Conservation (phyloP, 2,113 vertebrate species). For the Panthera tigris region DNA sequence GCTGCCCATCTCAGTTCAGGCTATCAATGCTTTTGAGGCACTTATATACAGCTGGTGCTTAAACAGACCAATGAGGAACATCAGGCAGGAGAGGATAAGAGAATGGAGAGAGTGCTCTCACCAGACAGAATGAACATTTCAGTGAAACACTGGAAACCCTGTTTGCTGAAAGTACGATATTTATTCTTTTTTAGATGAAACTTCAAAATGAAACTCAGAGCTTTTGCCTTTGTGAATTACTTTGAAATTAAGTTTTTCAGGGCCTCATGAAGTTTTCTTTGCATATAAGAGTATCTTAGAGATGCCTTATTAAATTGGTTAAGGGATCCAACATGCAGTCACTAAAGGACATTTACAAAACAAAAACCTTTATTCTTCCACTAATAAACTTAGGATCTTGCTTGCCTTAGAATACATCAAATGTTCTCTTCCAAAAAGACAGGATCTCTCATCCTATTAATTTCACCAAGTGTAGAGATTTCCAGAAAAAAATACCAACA, state of each 20-base stretch:
- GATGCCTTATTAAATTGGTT: not conserved
- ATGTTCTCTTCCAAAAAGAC: not conserved
- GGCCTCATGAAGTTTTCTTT: not conserved
- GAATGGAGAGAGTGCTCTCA: not conserved
- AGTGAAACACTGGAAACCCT: not conserved
- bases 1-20: not conserved
- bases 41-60: not conserved
- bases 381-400: not conserved
- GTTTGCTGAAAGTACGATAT: not conserved
- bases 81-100: not conserved
- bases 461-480: not conserved
- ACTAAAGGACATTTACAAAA: not conserved
- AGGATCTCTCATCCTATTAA: not conserved
- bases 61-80: not conserved
- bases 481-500: not conserved
- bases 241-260: not conserved
- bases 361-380: not conserved
- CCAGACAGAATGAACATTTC: not conserved
- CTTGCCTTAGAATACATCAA: not conserved
- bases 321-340: not conserved
- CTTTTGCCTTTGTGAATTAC: conserved; percentile 3
- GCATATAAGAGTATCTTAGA: not conserved
- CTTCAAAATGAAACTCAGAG: not conserved
- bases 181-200: conserved; percentile 19
- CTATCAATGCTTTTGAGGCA: not conserved